Evolutionary conservation across 2,888 invertebrate genomes (phyloP), one percentile per base, ranked within the genome.

Genomic region (Tanytarsus gracilentus): DNA sequence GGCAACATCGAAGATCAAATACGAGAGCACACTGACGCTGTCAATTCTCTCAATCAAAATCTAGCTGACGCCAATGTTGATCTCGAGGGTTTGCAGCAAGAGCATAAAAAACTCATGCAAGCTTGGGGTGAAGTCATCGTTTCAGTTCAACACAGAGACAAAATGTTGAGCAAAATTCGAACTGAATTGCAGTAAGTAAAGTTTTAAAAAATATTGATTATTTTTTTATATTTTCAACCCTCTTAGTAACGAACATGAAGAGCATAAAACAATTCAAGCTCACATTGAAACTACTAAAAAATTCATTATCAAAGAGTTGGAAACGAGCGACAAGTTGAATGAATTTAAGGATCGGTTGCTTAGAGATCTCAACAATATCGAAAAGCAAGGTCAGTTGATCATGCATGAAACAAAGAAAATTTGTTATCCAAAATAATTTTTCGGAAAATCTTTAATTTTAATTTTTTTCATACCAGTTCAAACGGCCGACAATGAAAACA

Each of bases 51-150:
- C 14, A 76, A 77, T 36, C 76, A 77, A 66, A 75, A 82, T 69
- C 79, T 85, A 26, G 79, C 83, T 0, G 78, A 84, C 63, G 84
- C 84, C n/a, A 83, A 83, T 62, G 80, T 83, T 0, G 88, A 88
- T 67, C 72, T 88, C 21, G 85, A 86, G 68, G 83, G 81, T 21
- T 68, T 88, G 52, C 82, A 85, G 65, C 73, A 79, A 51, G 88
- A 88, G 65, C 82, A 86, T 63, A 80, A 81, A 36, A 80, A 82
- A 4, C 73, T 88, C 16, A 77, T 84, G 63, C 81, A 81, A 66
- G 78, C 85, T 5, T 89, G 88, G 88, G 83, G 85, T 68, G 81
- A 84, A 11, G 84, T 88, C 39, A 77, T 89, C 2, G 75, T 82
- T 9, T 83, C 83, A 61, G 85, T 88, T 63, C 77, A 79, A 21